Percentiles rank a stretch among this genome's conserved stretches.
Conservation (phyloP, 2,797 vertebrate genomes). For the Danio aesculapii region DNA sequence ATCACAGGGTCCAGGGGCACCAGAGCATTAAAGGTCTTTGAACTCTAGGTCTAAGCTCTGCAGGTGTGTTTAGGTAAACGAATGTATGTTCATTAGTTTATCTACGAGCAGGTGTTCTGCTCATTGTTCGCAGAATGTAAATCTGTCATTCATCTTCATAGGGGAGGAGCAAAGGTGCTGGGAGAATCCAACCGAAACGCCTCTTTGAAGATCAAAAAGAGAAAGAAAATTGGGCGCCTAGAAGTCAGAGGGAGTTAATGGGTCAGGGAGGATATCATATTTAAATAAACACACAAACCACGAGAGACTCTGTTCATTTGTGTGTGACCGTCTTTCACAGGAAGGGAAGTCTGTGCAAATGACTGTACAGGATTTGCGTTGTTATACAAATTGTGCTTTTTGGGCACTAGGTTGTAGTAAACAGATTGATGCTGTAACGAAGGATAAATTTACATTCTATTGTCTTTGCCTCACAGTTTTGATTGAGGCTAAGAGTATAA, state of each 20-base stretch:
- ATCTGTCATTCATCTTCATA: constrained; percentile 46
- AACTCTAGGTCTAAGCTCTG: constrained; percentile 39
- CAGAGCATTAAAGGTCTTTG: constrained; percentile 42
- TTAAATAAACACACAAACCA: constrained; percentile 32
- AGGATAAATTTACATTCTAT: not conserved
- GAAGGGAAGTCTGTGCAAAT: constrained; percentile 13
- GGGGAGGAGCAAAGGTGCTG: constrained; percentile 33
- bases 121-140: constrained; percentile 51
- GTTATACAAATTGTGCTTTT: constrained; percentile 3
- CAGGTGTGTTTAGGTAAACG: constrained; percentile 38
- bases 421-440: not conserved
- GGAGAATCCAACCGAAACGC: constrained; percentile 36
- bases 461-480: not conserved
- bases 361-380: constrained; percentile 14
- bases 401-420: not conserved
- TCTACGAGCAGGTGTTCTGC: constrained; percentile 52
- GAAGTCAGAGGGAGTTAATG: constrained; percentile 27
- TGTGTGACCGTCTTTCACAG: constrained; percentile 30
- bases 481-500: not conserved
- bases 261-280: constrained; percentile 27
- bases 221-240: constrained; percentile 26
- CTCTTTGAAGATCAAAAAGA: constrained; percentile 61
- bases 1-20: constrained; percentile 41
- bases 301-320: constrained; percentile 17
- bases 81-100: constrained; percentile 37